phyloP scores from a whole-genome alignment of 2,888 invertebrate species.

The Spodoptera exigua region DNA sequence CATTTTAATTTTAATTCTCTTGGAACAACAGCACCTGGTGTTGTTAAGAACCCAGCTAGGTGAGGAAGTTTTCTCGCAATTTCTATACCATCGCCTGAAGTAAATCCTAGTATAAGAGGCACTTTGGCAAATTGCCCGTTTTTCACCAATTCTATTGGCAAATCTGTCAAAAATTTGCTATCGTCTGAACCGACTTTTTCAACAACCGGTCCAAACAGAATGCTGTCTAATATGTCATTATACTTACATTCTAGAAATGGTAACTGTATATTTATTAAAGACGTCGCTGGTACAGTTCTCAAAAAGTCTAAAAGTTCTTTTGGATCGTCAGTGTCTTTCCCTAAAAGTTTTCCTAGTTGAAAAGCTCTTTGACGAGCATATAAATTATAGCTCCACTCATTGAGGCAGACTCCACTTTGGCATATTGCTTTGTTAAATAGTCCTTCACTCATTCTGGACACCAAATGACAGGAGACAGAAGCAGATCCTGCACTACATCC shows the following conservation, averaged over 20 bases:
- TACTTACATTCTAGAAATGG: constrained; percentile 68
- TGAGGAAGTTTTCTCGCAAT: constrained; percentile 72
- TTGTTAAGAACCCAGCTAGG: constrained; percentile 63
- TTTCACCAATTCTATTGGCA: constrained; percentile 70
- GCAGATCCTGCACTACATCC: constrained; percentile 86
- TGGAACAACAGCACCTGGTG: constrained; percentile 76
- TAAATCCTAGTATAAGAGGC: constrained; percentile 81
- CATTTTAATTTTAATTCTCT: constrained; percentile 80
- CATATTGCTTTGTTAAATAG: constrained; percentile 85
- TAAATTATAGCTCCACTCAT: constrained; percentile 81
- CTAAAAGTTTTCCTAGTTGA: constrained; percentile 80
- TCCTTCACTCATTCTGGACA: constrained; percentile 81
- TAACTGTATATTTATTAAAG: constrained; percentile 76
- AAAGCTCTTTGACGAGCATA: constrained; percentile 79
- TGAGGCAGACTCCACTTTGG: constrained; percentile 85
- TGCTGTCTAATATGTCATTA: constrained; percentile 74
- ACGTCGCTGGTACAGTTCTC: constrained; percentile 69
- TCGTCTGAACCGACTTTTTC: constrained; percentile 73
- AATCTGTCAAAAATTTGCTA: constrained; percentile 75
- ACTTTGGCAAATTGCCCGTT: constrained; percentile 73
- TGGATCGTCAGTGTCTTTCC: constrained; percentile 78
- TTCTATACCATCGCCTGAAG: constrained; percentile 84
- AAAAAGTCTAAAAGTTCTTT: constrained; percentile 77
- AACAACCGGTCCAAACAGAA: constrained; percentile 82
- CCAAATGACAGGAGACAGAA: constrained; percentile 77